Conservation (phyloP, 2,113 vertebrate genomes). For the Gambusia affinis region DNA sequence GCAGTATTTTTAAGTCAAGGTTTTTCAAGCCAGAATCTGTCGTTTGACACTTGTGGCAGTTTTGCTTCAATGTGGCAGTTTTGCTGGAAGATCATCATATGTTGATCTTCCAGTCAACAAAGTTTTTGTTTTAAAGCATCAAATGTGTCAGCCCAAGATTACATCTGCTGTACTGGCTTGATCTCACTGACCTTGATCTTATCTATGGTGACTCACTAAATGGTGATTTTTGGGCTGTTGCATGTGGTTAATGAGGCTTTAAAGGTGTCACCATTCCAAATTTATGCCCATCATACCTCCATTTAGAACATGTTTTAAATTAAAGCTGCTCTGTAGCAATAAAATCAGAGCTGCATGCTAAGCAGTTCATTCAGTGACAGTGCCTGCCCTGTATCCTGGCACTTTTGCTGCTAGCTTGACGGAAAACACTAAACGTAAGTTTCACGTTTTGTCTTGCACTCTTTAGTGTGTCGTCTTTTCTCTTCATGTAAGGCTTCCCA, state of each 20-base stretch:
- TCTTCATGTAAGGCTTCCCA: neutral
- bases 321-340: conserved; percentile 10
- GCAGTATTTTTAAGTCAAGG: conserved; percentile 23
- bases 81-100: neutral
- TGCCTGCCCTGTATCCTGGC: conserved; percentile 24
- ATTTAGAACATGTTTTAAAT: neutral
- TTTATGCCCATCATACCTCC: conserved; percentile 76
- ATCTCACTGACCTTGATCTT: conserved; percentile 17
- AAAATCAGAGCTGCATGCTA: conserved; percentile 25
- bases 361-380: conserved; percentile 27
- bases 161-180: conserved; percentile 49
- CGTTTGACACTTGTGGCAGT: neutral
- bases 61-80: neutral
- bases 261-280: conserved; percentile 52
- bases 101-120: too few relatives aligned
- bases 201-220: conserved; percentile 40
- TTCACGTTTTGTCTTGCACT: conserved; percentile 49
- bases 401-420: conserved; percentile 62
- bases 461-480: conserved; percentile 15
- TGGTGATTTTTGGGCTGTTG: conserved; percentile 28
- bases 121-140: neutral
- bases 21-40: conserved; percentile 21
- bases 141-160: neutral
- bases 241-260: neutral
- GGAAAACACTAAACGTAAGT: conserved; percentile 70